Conservation (phyloP, 2,113 vertebrate species). For the Paradisaea rubra region DNA sequence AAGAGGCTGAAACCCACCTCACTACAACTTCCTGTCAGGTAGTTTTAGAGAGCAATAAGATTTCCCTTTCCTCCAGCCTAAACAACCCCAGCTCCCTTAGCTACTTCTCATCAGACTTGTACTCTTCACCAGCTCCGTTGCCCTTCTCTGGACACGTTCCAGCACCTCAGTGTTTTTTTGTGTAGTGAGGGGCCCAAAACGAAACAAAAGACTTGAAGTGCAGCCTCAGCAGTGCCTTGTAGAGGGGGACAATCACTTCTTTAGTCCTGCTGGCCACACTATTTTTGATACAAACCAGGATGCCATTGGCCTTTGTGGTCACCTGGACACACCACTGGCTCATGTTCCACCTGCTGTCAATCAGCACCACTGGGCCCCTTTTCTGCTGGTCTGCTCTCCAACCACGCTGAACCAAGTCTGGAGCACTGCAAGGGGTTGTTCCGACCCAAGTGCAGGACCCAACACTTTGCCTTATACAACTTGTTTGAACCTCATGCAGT, state of each 20-base stretch:
- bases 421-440: background rate
- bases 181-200: background rate
- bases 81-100: background rate
- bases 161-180: fast-evolving
- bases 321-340: background rate
- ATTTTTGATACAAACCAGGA: background rate
- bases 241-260: fast-evolving
- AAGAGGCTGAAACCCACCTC: background rate
- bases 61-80: background rate
- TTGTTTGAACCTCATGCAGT: background rate
- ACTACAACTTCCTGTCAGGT: background rate
- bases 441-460: background rate
- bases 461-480: fast-evolving
- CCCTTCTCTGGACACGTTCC: background rate
- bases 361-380: background rate
- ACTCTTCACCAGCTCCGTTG: background rate
- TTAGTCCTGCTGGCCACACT: background rate
- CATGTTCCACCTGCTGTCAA: fast-evolving
- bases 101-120: background rate
- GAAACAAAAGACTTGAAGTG: background rate
- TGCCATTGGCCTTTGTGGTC: background rate
- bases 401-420: background rate
- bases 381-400: background rate
- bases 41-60: background rate
- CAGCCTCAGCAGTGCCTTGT: background rate